These are phyloP conservation scores for Ceratina japonica DNA, from an alignment of 1,140 invertebrate species.

Conservation along the genomic window DNA sequence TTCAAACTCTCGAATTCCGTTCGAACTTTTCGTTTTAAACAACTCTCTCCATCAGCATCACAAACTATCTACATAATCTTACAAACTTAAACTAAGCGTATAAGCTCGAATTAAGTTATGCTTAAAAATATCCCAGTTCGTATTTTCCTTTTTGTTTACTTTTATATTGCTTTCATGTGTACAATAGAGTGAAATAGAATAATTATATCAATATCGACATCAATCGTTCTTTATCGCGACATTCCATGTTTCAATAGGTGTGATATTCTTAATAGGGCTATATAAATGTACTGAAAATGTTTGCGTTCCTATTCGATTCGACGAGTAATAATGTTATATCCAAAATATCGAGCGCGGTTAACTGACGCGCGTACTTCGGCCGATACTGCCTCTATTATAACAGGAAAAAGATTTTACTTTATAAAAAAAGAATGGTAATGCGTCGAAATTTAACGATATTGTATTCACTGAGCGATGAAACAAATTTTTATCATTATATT, in stretches of 20 bases:
- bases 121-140: neutral
- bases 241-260: slow-evolving; percentile 15
- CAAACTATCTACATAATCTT: neutral
- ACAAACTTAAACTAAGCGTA: neutral
- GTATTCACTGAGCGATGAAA: neutral
- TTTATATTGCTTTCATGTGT: slow-evolving; percentile 7
- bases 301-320: neutral
- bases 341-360: neutral
- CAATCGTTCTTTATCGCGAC: neutral
- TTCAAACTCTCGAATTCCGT: neutral
- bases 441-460: neutral
- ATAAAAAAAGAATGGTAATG: neutral
- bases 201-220: neutral
- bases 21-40: neutral
- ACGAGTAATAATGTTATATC: neutral
- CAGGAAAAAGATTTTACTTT: neutral
- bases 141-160: slow-evolving; percentile 1
- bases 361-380: neutral
- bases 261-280: neutral
- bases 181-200: neutral
- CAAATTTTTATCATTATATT: slow-evolving; percentile 16
- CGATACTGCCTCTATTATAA: neutral
- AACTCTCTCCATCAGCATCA: neutral
- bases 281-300: neutral
- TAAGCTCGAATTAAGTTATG: neutral